phyloP scores from a whole-genome alignment of 2,113 vertebrate species.

The Pedionomus torquatus region DNA sequence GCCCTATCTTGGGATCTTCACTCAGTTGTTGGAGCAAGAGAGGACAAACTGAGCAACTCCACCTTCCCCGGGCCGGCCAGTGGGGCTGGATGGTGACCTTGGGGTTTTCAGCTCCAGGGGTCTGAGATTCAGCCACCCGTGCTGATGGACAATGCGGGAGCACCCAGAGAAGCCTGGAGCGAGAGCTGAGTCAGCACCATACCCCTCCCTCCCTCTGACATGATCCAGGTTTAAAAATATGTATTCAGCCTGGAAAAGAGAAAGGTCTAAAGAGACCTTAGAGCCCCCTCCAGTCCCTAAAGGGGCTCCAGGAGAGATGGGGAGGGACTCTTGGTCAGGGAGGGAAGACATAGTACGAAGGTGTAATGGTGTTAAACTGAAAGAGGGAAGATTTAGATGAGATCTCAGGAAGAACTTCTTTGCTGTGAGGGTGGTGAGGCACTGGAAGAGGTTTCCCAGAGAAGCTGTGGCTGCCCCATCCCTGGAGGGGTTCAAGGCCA shows the following conservation, averaged over 20 bases:
- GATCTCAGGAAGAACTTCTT: too few species aligned
- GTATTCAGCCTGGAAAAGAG: not conserved
- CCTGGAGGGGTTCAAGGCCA: too few species aligned
- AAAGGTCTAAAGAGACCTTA: not conserved
- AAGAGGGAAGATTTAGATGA: too few species aligned
- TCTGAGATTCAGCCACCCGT: rapidly evolving
- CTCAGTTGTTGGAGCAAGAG: not conserved
- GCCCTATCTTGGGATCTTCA: not conserved
- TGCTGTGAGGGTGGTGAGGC: too few species aligned
- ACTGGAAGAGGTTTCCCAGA: too few species aligned
- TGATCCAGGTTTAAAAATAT: not conserved
- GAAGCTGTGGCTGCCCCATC: too few species aligned
- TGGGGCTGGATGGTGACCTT: rapidly evolving
- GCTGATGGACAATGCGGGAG: not conserved
- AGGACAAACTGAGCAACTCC: not conserved
- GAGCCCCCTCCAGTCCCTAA: not conserved
- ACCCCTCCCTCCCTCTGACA: not conserved
- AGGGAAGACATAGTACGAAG: too few species aligned
- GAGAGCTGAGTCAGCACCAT: not conserved
- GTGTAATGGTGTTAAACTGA: too few species aligned
- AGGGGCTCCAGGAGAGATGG: not conserved
- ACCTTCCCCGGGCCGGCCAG: not conserved
- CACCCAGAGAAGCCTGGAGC: not conserved
- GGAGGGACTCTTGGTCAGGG: not conserved
- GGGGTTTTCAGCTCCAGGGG: not conserved